A percentile compares a stretch with the other conserved stretches of the same genome.
These are phyloP conservation scores for Ochropleura plecta DNA, from an alignment of 2,888 invertebrate species.

Conservation along the genomic window DNA sequence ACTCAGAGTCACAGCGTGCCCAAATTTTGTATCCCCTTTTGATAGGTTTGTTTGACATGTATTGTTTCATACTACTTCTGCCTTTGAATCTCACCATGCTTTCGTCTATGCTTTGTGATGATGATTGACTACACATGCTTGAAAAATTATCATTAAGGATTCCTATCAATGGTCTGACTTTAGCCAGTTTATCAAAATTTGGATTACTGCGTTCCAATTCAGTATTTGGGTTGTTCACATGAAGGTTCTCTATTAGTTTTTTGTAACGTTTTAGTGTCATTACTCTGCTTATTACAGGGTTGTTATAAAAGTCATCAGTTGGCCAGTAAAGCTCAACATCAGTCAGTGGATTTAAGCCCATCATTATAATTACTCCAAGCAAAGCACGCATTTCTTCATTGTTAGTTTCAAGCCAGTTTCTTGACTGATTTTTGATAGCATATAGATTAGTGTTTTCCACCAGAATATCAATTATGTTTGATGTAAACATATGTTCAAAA, in stretches of 20 bases:
- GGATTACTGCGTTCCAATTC: not conserved
- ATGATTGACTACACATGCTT: no score
- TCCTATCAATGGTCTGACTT: no score
- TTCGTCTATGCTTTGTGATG: no score
- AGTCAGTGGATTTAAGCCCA: not conserved
- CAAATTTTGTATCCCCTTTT: slow-evolving; percentile 17
- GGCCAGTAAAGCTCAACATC: no score
- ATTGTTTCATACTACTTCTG: not conserved
- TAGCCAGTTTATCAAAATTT: no score
- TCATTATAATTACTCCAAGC: slow-evolving; percentile 1
- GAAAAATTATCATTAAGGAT: no score
- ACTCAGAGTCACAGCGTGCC: slow-evolving; percentile 19
- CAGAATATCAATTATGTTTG: slow-evolving; percentile 7
- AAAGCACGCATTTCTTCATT: slow-evolving; percentile 9
- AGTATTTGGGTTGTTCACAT: not conserved
- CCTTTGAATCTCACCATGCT: no score
- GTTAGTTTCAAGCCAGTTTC: not conserved
- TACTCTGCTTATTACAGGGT: not conserved
- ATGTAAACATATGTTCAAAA: slow-evolving; percentile 5
- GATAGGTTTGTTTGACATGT: slow-evolving; percentile 31
- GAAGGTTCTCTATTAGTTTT: no score
- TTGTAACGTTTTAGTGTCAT: no score
- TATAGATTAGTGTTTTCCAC: not conserved
- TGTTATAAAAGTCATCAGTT: not conserved
- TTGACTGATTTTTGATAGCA: no score